Percentiles rank a stretch among this genome's conserved stretches.
Conservation (phyloP, 2,113 vertebrate genomes). For the Garra rufa region DNA sequence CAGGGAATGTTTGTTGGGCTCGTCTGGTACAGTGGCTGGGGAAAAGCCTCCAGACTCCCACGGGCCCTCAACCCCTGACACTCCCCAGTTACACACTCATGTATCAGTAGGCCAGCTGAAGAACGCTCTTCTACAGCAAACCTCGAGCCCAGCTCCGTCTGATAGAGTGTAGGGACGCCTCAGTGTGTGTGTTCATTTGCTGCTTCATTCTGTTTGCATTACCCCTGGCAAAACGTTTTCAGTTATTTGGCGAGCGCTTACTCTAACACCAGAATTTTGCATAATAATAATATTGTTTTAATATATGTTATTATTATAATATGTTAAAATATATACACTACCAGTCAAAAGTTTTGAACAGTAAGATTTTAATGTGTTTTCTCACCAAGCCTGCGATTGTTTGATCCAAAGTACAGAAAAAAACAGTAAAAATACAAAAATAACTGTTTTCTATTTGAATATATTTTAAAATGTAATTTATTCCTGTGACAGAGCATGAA, state of each 20-base stretch:
- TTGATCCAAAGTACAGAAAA: too few species aligned
- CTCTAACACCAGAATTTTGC: background rate
- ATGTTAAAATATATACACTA: too few species aligned
- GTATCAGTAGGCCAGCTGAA: slow-evolving; percentile 78
- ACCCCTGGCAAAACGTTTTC: slow-evolving; percentile 1
- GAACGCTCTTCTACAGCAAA: slow-evolving; percentile 74
- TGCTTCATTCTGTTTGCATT: slow-evolving; percentile 39
- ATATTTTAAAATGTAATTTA: too few species aligned
- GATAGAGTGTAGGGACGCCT: slow-evolving; percentile 72
- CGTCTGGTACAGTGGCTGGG: slow-evolving; percentile 57
- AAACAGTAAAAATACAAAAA: too few species aligned
- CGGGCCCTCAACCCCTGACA: slow-evolving; percentile 43
- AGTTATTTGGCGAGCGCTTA: background rate
- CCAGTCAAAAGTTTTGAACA: too few species aligned
- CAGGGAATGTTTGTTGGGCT: slow-evolving; percentile 70
- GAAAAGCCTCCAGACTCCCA: slow-evolving; percentile 46
- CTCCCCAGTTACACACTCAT: slow-evolving; percentile 72
- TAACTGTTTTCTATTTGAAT: too few species aligned
- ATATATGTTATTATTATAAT: background rate
- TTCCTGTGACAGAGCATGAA: too few species aligned
- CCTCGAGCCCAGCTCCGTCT: slow-evolving; percentile 58
- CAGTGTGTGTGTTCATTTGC: slow-evolving; percentile 55
- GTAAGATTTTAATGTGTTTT: too few species aligned
- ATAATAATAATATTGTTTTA: background rate
- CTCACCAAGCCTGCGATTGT: too few species aligned